These are phyloP conservation scores for Pseudolaguvia tuberculata DNA, from an alignment of 2,113 vertebrate genomes.

Conservation along the genomic window DNA sequence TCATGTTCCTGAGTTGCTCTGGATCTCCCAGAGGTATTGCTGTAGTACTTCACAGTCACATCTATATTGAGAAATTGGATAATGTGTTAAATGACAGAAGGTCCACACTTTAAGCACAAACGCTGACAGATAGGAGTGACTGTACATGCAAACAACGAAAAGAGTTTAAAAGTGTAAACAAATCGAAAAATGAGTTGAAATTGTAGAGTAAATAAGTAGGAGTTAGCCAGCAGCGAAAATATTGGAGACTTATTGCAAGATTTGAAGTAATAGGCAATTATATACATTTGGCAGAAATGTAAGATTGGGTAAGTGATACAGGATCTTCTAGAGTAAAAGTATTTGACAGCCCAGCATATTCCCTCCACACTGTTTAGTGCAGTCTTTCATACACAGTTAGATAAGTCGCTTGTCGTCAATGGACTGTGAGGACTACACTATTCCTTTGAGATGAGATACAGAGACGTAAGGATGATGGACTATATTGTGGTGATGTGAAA, in stretches of 20 bases:
- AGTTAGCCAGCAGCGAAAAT: not conserved
- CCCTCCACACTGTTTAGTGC: not conserved
- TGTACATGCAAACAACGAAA: not conserved
- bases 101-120: not conserved
- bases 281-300: not conserved
- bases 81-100: not conserved
- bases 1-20: not conserved
- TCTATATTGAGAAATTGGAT: not conserved
- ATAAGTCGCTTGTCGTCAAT: not conserved
- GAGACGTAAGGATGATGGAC: not conserved
- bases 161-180: not conserved
- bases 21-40: not conserved
- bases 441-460: not conserved
- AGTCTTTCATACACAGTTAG: not conserved
- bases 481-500: slow-evolving; percentile 4
- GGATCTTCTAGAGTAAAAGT: not conserved
- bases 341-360: not conserved
- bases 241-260: not conserved
- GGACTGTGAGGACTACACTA: not conserved
- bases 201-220: not conserved
- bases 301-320: not conserved
- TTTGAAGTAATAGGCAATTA: not conserved
- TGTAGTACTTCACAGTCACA: not conserved
- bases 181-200: not conserved
- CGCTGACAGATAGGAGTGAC: not conserved